phyloP scores from a whole-genome alignment of 2,888 invertebrate genomes.

The Drosophila maculinotata region DNA sequence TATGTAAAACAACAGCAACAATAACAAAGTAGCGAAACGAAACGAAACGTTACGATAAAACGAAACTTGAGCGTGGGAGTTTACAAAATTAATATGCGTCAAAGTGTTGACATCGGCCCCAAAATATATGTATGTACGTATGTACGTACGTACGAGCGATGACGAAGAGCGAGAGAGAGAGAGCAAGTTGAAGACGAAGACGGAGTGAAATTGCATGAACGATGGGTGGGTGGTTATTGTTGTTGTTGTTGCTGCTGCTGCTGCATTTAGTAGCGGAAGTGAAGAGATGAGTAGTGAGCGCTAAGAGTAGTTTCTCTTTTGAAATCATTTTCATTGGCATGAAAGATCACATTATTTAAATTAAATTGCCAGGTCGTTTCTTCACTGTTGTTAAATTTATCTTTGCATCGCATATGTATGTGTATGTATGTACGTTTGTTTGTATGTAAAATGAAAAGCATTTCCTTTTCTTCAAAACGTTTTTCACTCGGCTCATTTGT shows the following conservation, averaged over 20 bases:
- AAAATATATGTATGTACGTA: constrained; percentile 13
- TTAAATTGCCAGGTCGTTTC: constrained; percentile 71
- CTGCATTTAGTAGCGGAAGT: constrained; percentile 71
- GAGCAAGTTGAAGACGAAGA: constrained; percentile 30
- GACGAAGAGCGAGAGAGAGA: constrained; percentile 16
- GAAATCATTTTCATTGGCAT: constrained; percentile 77
- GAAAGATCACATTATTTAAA: constrained; percentile 83
- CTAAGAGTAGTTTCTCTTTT: constrained; percentile 71
- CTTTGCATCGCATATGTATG: constrained; percentile 54
- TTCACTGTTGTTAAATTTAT: constrained; percentile 56
- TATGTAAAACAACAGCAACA: constrained; percentile 44
- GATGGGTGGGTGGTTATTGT: constrained; percentile 42
- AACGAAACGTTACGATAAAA: constrained; percentile 43
- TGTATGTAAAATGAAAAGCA: constrained; percentile 69
- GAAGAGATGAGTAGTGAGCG: constrained; percentile 45
- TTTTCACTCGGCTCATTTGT: constrained; percentile 65
- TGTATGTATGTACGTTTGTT: not conserved
- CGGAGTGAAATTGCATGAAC: constrained; percentile 47
- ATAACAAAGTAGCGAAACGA: constrained; percentile 38
- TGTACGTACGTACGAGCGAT: not conserved
- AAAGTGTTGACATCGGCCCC: constrained; percentile 67
- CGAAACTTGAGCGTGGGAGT: constrained; percentile 77
- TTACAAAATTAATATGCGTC: constrained; percentile 77
- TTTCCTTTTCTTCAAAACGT: constrained; percentile 75
- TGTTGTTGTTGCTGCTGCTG: constrained; percentile 35